A percentile compares a stretch with the other conserved stretches of the same genome.
Conservation (phyloP, 1,140 invertebrate genomes). For the Tetranychus cinnabarinus region DNA sequence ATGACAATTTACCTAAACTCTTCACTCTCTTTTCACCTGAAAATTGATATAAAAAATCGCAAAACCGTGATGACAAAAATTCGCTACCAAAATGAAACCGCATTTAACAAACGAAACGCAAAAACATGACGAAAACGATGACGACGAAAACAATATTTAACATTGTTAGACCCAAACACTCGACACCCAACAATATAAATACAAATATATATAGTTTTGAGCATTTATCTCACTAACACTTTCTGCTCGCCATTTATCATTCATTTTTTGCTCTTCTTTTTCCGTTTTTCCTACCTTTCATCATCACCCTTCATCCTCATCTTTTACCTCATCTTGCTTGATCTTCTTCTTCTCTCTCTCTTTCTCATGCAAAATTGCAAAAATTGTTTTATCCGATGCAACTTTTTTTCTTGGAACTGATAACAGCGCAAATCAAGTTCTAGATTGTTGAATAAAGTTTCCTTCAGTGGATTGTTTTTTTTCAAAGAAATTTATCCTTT, state of each 20-base stretch:
- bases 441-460: no score
- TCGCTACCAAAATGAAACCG: neutral
- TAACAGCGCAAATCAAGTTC: no score
- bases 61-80: neutral
- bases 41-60: no score
- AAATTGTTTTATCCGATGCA: no score
- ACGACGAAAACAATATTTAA: neutral
- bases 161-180: neutral
- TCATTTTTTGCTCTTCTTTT: neutral
- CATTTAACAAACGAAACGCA: neutral
- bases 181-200: neutral
- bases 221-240: no score
- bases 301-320: neutral
- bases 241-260: no score
- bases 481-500: no score
- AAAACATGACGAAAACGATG: neutral
- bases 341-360: neutral
- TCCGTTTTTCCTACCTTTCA: neutral
- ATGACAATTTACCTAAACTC: no score
- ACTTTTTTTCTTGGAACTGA: no score
- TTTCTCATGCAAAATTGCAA: neutral
- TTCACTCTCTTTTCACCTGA: no score
- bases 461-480: no score
- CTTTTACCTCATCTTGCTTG: neutral
- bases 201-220: neutral